Evolutionary conservation across 2,888 invertebrate species (phyloP).

Genomic region (Linnaemya tessellans): DNA sequence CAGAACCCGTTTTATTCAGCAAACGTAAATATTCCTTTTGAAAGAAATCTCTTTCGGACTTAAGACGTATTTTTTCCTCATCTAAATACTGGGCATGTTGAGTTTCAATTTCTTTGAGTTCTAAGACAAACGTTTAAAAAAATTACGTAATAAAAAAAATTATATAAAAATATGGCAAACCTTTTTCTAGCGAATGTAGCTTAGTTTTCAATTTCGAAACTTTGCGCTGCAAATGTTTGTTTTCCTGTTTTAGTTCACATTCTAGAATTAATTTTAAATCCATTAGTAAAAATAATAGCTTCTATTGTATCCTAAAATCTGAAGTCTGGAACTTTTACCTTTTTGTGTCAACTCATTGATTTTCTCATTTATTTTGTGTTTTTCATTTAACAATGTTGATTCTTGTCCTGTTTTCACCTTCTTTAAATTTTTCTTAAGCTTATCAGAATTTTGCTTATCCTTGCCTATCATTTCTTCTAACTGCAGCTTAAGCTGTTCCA

Average conservation of each 20-base stretch:
- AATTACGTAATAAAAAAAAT: background rate
- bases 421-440: slow-evolving; percentile 38
- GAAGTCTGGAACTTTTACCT: slow-evolving; percentile 82
- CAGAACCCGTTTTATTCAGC: slow-evolving; percentile 78
- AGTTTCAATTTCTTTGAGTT: slow-evolving; percentile 73
- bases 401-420: slow-evolving; percentile 9
- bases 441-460: slow-evolving; percentile 28
- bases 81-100: slow-evolving; percentile 75
- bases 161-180: slow-evolving; percentile 61
- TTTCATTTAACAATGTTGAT: slow-evolving; percentile 82
- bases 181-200: slow-evolving; percentile 75
- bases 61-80: slow-evolving; percentile 80
- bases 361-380: slow-evolving; percentile 85
- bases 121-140: slow-evolving; percentile 56
- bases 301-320: no score
- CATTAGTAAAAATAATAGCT: background rate
- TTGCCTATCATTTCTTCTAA: slow-evolving; percentile 74
- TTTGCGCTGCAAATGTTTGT: slow-evolving; percentile 84
- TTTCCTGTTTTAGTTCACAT: slow-evolving; percentile 83
- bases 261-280: slow-evolving; percentile 75
- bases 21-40: slow-evolving; percentile 82
- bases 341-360: slow-evolving; percentile 86
- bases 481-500: slow-evolving; percentile 80
- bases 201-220: slow-evolving; percentile 84
- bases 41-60: slow-evolving; percentile 82